A percentile compares a stretch with the other conserved stretches of the same genome.
phyloP scores from a whole-genome alignment of 1,140 invertebrate species.

The Listronotus oregonensis region DNA sequence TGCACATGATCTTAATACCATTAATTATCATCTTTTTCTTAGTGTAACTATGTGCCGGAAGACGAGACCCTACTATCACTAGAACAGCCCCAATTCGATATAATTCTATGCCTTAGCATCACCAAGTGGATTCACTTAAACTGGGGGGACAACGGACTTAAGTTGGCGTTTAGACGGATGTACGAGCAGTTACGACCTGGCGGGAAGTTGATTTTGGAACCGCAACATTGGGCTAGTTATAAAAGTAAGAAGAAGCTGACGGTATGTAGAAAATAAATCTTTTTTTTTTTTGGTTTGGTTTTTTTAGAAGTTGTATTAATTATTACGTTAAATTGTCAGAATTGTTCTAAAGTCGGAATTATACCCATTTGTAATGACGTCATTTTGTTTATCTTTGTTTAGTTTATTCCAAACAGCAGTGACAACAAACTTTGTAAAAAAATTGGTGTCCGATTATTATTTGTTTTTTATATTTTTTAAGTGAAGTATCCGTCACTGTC shows the following conservation, averaged over 20 bases:
- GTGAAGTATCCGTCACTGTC: no score
- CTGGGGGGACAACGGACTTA: constrained; percentile 94
- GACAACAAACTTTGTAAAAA: no score
- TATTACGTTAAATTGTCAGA: no score
- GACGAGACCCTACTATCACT: constrained; percentile 78
- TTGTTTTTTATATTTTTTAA: no score
- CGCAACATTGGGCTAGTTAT: constrained; percentile 93
- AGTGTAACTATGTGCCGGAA: constrained; percentile 93
- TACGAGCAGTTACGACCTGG: constrained; percentile 90
- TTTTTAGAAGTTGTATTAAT: no score
- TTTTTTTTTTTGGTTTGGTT: background rate
- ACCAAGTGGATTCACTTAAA: constrained; percentile 99
- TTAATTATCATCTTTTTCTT: constrained; percentile 58
- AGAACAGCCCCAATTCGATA: constrained; percentile 90
- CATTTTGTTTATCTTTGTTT: no score
- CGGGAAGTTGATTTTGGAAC: constrained; percentile 90
- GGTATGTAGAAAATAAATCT: constrained; percentile 63
- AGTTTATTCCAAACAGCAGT: no score
- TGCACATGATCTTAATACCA: no score
- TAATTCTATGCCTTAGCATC: constrained; percentile 91
- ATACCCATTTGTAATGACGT: no score
- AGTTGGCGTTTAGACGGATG: constrained; percentile 89
- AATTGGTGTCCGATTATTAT: no score
- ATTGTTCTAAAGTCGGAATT: no score
- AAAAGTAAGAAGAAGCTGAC: constrained; percentile 87